These are phyloP conservation scores for Tragelaphus imberbis DNA, from an alignment of 2,113 vertebrate species.

Conservation along the genomic window DNA sequence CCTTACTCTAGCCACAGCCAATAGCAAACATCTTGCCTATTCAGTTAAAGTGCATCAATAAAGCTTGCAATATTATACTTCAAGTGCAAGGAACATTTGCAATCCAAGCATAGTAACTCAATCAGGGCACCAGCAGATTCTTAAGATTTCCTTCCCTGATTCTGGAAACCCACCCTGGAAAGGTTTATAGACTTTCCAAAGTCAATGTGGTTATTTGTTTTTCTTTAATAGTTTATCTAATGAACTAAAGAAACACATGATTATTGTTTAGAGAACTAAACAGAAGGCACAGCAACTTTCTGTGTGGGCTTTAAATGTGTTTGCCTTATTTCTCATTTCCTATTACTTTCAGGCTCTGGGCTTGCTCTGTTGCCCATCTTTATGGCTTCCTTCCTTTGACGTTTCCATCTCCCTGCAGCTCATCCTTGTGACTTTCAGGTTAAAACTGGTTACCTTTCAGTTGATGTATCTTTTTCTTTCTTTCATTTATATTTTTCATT, in stretches of 20 bases:
- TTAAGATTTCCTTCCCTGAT: not conserved
- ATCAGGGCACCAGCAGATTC: not conserved
- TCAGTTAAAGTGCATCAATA: not conserved
- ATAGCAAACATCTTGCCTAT: not conserved
- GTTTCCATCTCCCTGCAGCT: not conserved
- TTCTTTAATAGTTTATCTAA: slow-evolving; percentile 32
- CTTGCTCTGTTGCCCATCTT: not conserved
- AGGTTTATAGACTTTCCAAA: slow-evolving; percentile 6
- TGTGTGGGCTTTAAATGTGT: not conserved
- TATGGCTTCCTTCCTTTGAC: not conserved
- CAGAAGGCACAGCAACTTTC: not conserved
- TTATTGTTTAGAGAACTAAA: slow-evolving; percentile 27
- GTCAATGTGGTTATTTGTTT: not conserved
- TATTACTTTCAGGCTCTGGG: not conserved
- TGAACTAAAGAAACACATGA: slow-evolving; percentile 4
- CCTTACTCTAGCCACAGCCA: not conserved
- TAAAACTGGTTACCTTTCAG: not conserved
- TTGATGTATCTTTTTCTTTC: not conserved
- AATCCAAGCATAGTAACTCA: not conserved
- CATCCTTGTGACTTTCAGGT: not conserved
- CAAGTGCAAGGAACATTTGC: not conserved
- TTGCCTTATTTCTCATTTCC: slow-evolving; percentile 20
- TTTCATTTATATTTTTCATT: not conserved
- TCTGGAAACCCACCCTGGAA: not conserved
- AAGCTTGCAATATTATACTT: not conserved